Evolutionary conservation across 2,113 vertebrate genomes (phyloP), one percentile per base, ranked within the genome.

Genomic region (Condylura cristata): DNA sequence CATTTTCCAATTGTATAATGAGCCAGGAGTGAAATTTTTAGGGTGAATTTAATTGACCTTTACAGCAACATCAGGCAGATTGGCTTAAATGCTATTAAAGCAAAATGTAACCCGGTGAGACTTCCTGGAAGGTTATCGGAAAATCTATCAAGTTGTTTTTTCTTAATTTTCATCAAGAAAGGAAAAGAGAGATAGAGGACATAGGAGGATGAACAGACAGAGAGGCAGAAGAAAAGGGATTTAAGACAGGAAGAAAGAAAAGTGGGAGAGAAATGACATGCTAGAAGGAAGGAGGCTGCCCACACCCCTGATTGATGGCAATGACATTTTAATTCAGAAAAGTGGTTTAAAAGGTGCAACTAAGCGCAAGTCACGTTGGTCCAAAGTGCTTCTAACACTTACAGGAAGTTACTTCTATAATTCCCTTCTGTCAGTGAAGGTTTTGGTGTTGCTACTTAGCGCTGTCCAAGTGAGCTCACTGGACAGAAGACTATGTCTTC

Each of bases 11-110:
- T 98, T 26, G 97, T 98, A 98, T 98, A 98, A 98, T 98, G 98
- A 98, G 98, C 98, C 98, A 98, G 97, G 95, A 98, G 97, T 98
- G 97, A 97, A 98, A 97, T 98, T 98, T 98, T 98, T 98, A 98
- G 98, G 98, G 98, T 99, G 98, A 98, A 98, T 98, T 98, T 98
- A 98, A 98, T 98, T 98, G 98, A 98, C 98, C 98, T 98, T 98
- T 98, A 97, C 96, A 98, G 97, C 96, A 97, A 98, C 98, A 98
- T 98, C 97, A 98, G 98, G 98, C 97, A 98, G 98, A 98, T 98
- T 98, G 98, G 97, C 97, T 98, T 97, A 95, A 98, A 98, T 97
- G 97, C 98, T 97, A 98, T 98, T 98, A 98, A 98, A 98, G 97
- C 95, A 32, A 93, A 97, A 98, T 96, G 95, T 92, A 98, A 98